Evolutionary conservation across 2,888 invertebrate genomes (phyloP).

Genomic region (Drosophila basisetae): DNA sequence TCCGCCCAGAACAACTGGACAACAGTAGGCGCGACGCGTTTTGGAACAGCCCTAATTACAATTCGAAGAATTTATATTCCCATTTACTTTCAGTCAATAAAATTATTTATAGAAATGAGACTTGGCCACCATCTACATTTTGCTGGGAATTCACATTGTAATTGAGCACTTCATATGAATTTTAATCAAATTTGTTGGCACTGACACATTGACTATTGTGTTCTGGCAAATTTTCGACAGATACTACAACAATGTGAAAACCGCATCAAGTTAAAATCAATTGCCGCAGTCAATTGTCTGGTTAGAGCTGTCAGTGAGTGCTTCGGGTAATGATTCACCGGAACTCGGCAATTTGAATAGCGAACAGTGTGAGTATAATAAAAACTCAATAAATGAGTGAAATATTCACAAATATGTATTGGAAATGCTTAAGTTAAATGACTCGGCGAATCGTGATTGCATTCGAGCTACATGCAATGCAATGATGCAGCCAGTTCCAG

Average conservation of each 20-base stretch:
- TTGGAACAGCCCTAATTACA: not conserved
- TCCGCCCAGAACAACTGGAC: not conserved
- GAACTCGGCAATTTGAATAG: slow-evolving; percentile 42
- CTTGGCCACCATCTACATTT: not conserved
- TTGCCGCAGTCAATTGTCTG: slow-evolving; percentile 41
- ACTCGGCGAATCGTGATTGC: not conserved
- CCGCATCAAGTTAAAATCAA: slow-evolving; percentile 26
- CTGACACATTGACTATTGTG: not conserved
- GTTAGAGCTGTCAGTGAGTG: slow-evolving; percentile 10
- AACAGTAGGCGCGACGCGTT: too few relatives aligned
- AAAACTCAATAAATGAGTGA: not conserved
- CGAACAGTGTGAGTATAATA: slow-evolving; percentile 25
- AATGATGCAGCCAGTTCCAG: slow-evolving; percentile 1
- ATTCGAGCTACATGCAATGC: slow-evolving; percentile 2
- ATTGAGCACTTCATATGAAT: not conserved
- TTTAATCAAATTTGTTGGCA: slow-evolving; percentile 31
- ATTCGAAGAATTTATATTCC: not conserved
- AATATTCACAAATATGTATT: not conserved
- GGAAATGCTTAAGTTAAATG: slow-evolving; percentile 8
- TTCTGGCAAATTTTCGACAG: slow-evolving; percentile 17
- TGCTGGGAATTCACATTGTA: not conserved
- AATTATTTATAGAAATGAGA: not conserved
- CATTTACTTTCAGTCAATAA: not conserved
- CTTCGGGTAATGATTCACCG: slow-evolving; percentile 30
- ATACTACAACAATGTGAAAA: slow-evolving; percentile 11